Evolutionary conservation across 1,140 invertebrate genomes (phyloP).

Genomic region (Triops longicaudatus): DNA sequence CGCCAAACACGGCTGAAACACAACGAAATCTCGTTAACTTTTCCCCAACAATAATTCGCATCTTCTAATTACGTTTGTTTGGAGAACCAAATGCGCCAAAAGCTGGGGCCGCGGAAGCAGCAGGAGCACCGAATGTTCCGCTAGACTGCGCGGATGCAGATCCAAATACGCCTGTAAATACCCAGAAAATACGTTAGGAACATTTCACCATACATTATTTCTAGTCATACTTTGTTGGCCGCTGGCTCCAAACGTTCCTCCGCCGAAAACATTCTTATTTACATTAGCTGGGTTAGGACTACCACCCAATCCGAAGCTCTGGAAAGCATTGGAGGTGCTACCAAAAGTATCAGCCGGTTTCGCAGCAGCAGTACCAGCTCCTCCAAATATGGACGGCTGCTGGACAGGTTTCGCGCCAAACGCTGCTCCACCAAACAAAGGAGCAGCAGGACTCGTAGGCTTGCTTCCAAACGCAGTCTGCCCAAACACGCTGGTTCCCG

Average conservation of each 20-base stretch:
- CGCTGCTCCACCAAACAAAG: neutral
- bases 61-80: constrained; percentile 21
- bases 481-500: neutral
- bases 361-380: neutral
- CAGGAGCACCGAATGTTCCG: neutral
- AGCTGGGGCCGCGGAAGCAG: neutral
- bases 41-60: neutral
- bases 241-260: constrained; percentile 17
- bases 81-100: constrained; percentile 16
- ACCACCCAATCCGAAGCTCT: constrained; percentile 31
- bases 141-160: constrained; percentile 9
- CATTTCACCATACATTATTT: neutral
- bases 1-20: constrained; percentile 24
- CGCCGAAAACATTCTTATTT: constrained; percentile 32
- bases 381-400: neutral
- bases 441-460: neutral
- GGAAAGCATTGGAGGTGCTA: constrained; percentile 21
- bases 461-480: constrained; percentile 12
- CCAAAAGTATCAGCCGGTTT: constrained; percentile 16
- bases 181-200: neutral
- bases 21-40: neutral
- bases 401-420: neutral
- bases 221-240: neutral
- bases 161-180: neutral
- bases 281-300: constrained; percentile 32